Evolutionary conservation across 2,113 vertebrate genomes (phyloP).

Genomic region (Stegostoma tigrinum): DNA sequence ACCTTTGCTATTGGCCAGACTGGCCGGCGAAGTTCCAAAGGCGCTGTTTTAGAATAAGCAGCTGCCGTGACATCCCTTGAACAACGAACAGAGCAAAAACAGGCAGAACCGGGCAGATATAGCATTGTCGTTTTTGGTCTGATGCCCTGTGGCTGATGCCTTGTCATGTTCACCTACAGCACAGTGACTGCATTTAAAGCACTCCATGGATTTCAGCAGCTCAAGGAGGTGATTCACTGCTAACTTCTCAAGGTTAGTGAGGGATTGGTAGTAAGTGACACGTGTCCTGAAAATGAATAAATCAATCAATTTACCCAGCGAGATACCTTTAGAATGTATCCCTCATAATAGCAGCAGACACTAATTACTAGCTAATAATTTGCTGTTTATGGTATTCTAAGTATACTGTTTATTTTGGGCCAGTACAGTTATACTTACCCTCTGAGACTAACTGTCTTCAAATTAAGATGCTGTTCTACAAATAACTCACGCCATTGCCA

Average conservation of each 20-base stretch:
- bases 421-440: background rate
- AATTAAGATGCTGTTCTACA: conserved; percentile 12
- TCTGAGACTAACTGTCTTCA: background rate
- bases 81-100: background rate
- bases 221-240: no score
- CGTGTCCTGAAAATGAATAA: no score
- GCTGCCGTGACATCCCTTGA: no score
- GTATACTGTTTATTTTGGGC: background rate
- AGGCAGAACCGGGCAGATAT: background rate
- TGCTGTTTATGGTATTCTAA: background rate
- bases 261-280: no score
- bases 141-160: background rate
- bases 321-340: background rate
- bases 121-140: background rate
- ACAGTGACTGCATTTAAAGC: background rate
- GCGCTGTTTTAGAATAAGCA: no score
- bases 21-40: no score
- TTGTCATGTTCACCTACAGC: background rate
- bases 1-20: no score
- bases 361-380: background rate
- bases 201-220: no score
- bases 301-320: background rate
- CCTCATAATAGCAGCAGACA: no score
- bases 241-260: no score
- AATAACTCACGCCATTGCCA: background rate